phyloP scores from a whole-genome alignment of 2,797 vertebrate genomes.

The Cirrhinus molitorella region DNA sequence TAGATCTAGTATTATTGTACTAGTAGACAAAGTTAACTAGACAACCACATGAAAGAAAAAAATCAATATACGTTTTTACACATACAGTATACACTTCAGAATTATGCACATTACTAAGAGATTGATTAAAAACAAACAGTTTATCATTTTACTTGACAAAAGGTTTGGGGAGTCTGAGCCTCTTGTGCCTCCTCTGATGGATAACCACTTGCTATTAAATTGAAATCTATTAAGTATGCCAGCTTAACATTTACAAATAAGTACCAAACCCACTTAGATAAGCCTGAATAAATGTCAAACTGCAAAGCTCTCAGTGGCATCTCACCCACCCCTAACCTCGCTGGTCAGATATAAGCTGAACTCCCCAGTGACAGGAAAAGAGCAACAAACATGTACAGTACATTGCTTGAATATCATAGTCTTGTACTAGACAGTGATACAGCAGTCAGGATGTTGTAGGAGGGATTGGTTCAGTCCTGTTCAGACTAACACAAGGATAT shows the following conservation, averaged over 20 bases:
- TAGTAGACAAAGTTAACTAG: too few species aligned
- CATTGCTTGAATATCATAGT: neutral
- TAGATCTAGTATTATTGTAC: too few species aligned
- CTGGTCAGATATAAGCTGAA: slow-evolving; percentile 16
- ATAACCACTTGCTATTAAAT: neutral
- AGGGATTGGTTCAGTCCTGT: slow-evolving; percentile 8
- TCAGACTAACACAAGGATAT: slow-evolving; percentile 14
- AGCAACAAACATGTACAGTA: slow-evolving; percentile 15
- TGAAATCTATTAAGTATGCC: neutral
- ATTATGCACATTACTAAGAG: too few species aligned
- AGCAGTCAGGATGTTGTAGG: slow-evolving; percentile 7
- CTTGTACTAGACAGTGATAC: neutral
- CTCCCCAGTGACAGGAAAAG: slow-evolving; percentile 3
- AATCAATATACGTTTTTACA: too few species aligned
- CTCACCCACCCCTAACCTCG: neutral
- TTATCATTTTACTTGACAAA: neutral
- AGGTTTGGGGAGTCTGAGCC: neutral
- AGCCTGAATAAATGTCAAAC: slow-evolving; percentile 32
- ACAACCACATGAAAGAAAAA: too few species aligned
- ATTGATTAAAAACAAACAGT: neutral
- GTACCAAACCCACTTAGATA: neutral
- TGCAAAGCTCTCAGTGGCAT: neutral
- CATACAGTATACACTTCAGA: too few species aligned
- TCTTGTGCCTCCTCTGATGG: neutral
- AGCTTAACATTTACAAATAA: slow-evolving; percentile 25